Evolutionary conservation across 2,113 vertebrate genomes (phyloP).

Genomic region (Melanocharis versteri): DNA sequence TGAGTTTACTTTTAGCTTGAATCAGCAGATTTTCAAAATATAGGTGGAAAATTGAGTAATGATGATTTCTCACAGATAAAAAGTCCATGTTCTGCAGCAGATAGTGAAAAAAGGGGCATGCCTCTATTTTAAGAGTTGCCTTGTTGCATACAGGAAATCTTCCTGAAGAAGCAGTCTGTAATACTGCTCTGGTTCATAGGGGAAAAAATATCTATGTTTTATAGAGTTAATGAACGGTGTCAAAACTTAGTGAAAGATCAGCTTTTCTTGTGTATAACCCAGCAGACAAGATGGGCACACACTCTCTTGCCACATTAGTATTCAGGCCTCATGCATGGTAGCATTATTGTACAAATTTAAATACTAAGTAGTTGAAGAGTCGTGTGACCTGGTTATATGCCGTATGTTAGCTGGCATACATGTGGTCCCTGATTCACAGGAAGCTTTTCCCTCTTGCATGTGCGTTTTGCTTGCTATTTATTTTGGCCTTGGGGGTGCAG

Average conservation of each 20-base stretch:
- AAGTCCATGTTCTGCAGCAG: background rate
- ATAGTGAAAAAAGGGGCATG: background rate
- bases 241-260: background rate
- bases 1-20: background rate
- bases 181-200: background rate
- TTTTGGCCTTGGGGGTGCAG: accelerated
- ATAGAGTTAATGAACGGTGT: background rate
- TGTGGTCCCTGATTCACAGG: background rate
- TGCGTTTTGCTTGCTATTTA: background rate
- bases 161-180: background rate
- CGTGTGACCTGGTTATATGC: background rate
- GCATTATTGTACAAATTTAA: background rate
- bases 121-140: background rate
- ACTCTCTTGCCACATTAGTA: background rate
- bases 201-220: background rate
- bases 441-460: background rate
- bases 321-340: background rate
- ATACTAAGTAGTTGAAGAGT: background rate
- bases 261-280: background rate
- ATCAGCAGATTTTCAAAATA: background rate
- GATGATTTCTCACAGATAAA: background rate
- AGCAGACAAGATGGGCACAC: background rate
- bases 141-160: background rate
- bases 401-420: background rate
- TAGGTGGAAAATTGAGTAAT: background rate